A percentile compares a stretch with the other conserved stretches of the same genome.
Conservation (phyloP, 2,113 vertebrate species). For the Chloroceryle aenea region DNA sequence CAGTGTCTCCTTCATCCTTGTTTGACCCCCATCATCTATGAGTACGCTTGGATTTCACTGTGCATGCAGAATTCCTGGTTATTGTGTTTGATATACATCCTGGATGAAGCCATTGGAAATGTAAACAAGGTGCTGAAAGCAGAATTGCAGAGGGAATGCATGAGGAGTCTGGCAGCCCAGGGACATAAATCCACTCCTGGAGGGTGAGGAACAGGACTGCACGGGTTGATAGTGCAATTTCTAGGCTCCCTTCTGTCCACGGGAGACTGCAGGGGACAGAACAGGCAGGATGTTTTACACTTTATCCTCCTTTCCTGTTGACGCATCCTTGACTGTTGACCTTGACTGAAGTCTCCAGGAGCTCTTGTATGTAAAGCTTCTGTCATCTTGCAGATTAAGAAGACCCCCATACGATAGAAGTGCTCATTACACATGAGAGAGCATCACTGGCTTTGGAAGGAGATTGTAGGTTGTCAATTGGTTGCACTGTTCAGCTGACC, state of each 20-base stretch:
- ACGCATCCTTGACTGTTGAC: too few relatives aligned
- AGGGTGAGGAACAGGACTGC: neutral
- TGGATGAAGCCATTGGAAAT: neutral
- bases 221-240: neutral
- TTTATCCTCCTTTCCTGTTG: neutral
- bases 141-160: neutral
- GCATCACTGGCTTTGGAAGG: neutral
- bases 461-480: neutral
- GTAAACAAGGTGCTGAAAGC: neutral
- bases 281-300: neutral
- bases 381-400: neutral
- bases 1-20: neutral
- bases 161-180: neutral
- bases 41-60: neutral
- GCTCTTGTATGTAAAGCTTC: neutral
- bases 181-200: neutral
- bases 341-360: neutral
- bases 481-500: neutral
- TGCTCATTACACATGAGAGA: neutral
- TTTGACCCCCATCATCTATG: neutral
- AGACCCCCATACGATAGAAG: fast-evolving
- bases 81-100: neutral
- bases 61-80: neutral
- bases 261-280: neutral
- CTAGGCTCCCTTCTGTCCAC: fast-evolving